Conservation (phyloP, 2,888 invertebrate species). For the Chaitophorus viminalis region DNA sequence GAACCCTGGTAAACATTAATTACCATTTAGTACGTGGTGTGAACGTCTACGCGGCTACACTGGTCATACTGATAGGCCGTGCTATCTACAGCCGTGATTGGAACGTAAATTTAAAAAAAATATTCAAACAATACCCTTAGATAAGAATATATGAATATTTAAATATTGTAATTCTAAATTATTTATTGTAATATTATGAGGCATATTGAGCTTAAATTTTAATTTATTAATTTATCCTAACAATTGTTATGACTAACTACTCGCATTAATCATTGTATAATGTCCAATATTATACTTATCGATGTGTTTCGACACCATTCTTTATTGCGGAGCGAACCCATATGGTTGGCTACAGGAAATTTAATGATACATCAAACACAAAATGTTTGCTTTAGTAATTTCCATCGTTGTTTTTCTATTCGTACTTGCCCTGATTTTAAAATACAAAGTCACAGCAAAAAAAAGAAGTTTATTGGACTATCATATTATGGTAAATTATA, state of each 20-base stretch:
- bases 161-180: no score
- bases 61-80: not conserved
- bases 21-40: no score
- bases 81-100: no score
- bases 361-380: not conserved
- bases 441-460: not conserved
- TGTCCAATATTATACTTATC: not conserved
- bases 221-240: no score
- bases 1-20: no score
- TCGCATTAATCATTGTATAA: no score
- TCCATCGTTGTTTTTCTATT: not conserved
- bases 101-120: conserved; percentile 31
- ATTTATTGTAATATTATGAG: no score
- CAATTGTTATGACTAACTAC: no score
- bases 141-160: not conserved
- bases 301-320: not conserved
- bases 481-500: conserved; percentile 31
- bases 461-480: not conserved
- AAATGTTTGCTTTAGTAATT: conserved; percentile 30
- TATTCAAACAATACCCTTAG: no score
- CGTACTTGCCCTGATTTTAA: not conserved
- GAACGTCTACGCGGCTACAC: not conserved
- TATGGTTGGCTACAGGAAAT: not conserved
- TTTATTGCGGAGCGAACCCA: not conserved
- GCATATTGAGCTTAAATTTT: no score